phyloP scores from a whole-genome alignment of 2,888 invertebrate genomes.

The Pyrochroa serraticornis region DNA sequence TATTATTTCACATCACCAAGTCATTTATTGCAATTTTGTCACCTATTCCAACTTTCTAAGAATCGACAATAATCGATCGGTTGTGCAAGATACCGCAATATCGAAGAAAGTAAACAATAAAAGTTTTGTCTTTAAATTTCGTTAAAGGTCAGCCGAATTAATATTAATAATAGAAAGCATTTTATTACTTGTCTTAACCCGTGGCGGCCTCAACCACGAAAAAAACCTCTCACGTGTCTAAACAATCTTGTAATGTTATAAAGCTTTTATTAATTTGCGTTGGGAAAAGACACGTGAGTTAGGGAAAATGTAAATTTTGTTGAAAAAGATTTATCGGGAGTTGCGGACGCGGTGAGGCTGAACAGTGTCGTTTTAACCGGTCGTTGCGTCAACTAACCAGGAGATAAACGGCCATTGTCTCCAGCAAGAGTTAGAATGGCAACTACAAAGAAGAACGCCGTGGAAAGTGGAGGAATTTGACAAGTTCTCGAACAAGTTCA shows the following conservation, averaged over 20 bases:
- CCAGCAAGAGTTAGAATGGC: background rate
- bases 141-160: slow-evolving; percentile 13
- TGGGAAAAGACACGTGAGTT: background rate
- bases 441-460: background rate
- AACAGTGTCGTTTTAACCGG: background rate
- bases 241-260: slow-evolving; percentile 5
- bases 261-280: background rate
- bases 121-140: slow-evolving; percentile 7
- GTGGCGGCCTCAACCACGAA: background rate
- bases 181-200: background rate
- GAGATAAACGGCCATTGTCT: background rate
- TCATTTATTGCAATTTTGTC: no score
- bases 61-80: no score
- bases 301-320: background rate
- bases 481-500: slow-evolving; percentile 21
- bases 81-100: background rate
- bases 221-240: slow-evolving; percentile 5
- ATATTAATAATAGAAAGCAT: slow-evolving; percentile 18
- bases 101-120: slow-evolving; percentile 16
- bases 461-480: slow-evolving; percentile 25
- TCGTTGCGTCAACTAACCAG: background rate
- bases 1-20: no score
- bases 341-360: no score
- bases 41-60: no score
- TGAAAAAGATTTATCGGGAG: background rate